Percentiles rank a stretch among this genome's conserved stretches.
phyloP scores from a whole-genome alignment of 2,888 invertebrate species.

The Campaea margaritaria region DNA sequence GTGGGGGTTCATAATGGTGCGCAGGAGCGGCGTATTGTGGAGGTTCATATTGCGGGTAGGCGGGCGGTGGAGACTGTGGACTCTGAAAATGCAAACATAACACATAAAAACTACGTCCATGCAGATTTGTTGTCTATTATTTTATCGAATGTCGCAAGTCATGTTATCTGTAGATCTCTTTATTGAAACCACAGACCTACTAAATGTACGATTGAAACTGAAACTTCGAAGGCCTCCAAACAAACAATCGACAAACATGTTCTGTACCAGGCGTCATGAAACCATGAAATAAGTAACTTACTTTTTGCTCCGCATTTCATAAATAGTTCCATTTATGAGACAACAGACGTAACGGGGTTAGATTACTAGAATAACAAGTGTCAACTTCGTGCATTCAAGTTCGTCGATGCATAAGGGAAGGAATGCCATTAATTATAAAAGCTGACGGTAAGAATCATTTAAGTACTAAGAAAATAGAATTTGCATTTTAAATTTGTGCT shows the following conservation, averaged over 20 bases:
- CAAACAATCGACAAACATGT: too few relatives aligned
- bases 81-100: constrained; percentile 26
- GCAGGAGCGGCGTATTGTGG: constrained; percentile 12
- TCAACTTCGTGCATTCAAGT: constrained; percentile 27
- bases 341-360: constrained; percentile 27
- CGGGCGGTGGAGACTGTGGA: constrained; percentile 15
- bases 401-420: constrained; percentile 30
- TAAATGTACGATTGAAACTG: too few relatives aligned
- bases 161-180: too few relatives aligned
- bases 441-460: constrained; percentile 15
- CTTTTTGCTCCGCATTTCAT: background rate
- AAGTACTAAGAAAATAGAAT: constrained; percentile 6
- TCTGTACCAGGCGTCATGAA: too few relatives aligned
- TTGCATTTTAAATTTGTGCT: constrained; percentile 19
- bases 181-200: too few relatives aligned
- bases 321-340: constrained; percentile 17
- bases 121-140: too few relatives aligned
- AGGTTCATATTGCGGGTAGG: constrained; percentile 8
- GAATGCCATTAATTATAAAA: constrained; percentile 36
- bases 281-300: too few relatives aligned
- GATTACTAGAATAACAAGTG: constrained; percentile 22
- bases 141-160: too few relatives aligned
- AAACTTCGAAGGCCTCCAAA: too few relatives aligned
- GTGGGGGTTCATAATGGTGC: constrained; percentile 17
- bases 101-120: too few relatives aligned